These are phyloP conservation scores for Watersipora subatra DNA, from an alignment of 1,140 invertebrate species.

Conservation along the genomic window DNA sequence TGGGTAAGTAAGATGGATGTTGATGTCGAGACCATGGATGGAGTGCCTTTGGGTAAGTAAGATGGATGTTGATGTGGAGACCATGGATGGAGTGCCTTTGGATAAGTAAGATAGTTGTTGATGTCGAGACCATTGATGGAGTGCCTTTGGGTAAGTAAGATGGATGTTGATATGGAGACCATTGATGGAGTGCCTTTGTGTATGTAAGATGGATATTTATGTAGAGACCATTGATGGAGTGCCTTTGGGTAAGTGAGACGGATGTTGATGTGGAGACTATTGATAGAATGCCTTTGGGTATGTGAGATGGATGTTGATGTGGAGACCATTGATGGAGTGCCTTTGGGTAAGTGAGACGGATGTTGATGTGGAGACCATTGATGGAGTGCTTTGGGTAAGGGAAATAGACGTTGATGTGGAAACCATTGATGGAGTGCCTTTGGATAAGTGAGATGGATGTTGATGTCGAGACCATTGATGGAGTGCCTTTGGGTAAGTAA, in stretches of 20 bases:
- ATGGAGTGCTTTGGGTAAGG: slow-evolving; percentile 25
- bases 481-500: slow-evolving; percentile 27
- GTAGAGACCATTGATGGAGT: slow-evolving; percentile 25
- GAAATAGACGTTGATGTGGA: slow-evolving; percentile 19
- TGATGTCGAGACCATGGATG: slow-evolving; percentile 23
- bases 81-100: slow-evolving; percentile 27
- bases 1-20: slow-evolving; percentile 25
- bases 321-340: slow-evolving; percentile 25
- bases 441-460: slow-evolving; percentile 27
- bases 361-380: slow-evolving; percentile 22
- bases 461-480: slow-evolving; percentile 23
- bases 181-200: slow-evolving; percentile 30
- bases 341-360: slow-evolving; percentile 25
- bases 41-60: slow-evolving; percentile 27
- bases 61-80: slow-evolving; percentile 18
- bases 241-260: slow-evolving; percentile 25
- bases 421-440: slow-evolving; percentile 28
- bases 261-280: slow-evolving; percentile 21
- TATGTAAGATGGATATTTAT: slow-evolving; percentile 22
- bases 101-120: slow-evolving; percentile 23
- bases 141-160: slow-evolving; percentile 27
- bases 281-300: slow-evolving; percentile 28
- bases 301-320: slow-evolving; percentile 20
- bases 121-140: slow-evolving; percentile 23
- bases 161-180: slow-evolving; percentile 20